phyloP scores from a whole-genome alignment of 1,140 invertebrate species.

The Leguminivora glycinivorella region DNA sequence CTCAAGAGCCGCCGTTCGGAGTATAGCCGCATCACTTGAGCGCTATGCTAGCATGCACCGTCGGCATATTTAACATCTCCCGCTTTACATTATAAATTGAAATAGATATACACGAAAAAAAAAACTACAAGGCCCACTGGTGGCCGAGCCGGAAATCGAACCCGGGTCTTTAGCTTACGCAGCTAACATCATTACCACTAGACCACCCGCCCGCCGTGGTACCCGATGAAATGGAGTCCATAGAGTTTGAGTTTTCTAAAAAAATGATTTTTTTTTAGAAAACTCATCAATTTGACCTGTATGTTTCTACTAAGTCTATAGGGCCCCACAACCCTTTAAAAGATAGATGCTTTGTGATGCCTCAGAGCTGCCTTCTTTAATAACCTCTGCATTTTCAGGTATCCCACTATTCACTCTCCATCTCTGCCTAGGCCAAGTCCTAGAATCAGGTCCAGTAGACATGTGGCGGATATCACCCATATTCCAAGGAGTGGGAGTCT shows the following conservation, averaged over 20 bases:
- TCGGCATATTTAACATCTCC: conserved; percentile 93
- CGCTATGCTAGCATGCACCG: conserved; percentile 91
- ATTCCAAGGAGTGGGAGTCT: conserved; percentile 92
- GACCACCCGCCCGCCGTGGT: no score
- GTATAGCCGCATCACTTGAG: conserved; percentile 80
- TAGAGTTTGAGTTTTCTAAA: no score
- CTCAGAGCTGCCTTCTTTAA: no score
- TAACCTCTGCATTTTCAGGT: not conserved
- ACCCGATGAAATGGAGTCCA: no score
- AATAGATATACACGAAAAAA: no score
- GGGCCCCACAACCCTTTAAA: not conserved
- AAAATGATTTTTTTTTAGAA: no score
- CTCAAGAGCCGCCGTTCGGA: conserved; percentile 65
- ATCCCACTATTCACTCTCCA: conserved; percentile 92
- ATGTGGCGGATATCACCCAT: conserved; percentile 96
- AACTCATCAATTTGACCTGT: conserved; percentile 33
- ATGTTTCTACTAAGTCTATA: no score
- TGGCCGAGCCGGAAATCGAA: no score
- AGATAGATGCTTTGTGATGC: not conserved
- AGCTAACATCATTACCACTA: no score
- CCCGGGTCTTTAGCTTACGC: no score
- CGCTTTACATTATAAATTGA: no score
- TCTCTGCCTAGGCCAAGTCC: conserved; percentile 90
- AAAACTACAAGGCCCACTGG: no score
- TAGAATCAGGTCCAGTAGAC: conserved; percentile 90